Conservation (phyloP, 1,140 invertebrate species). For the Drosophila virilis region DNA sequence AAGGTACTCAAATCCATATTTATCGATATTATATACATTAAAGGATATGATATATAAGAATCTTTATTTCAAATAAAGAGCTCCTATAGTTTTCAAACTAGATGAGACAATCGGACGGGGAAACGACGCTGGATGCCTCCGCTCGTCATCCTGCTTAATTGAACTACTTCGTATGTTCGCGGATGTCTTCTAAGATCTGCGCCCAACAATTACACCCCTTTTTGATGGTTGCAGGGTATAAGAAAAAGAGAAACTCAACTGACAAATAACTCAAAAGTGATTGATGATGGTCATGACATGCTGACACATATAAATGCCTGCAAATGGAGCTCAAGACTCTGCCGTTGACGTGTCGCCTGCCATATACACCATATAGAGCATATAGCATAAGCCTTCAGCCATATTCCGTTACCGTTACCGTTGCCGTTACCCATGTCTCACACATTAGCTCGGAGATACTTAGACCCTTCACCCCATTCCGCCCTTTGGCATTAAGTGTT, state of each 20-base stretch:
- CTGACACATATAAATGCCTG: conserved; percentile 79
- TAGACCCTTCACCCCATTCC: conserved; percentile 2
- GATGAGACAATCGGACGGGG: too few relatives aligned
- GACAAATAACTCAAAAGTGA: conserved; percentile 81
- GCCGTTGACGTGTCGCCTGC: conserved; percentile 62
- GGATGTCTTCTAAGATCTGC: too few relatives aligned
- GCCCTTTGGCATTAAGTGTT: conserved; percentile 23
- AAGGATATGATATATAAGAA: too few relatives aligned
- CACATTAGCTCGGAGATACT: conserved; percentile 39
- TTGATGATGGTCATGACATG: conserved; percentile 76
- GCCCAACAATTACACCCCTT: too few relatives aligned
- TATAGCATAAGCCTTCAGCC: conserved; percentile 22
- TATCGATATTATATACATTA: too few relatives aligned
- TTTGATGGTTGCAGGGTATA: too few relatives aligned
- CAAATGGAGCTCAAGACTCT: conserved; percentile 73
- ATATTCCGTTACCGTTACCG: conserved; percentile 16
- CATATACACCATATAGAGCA: conserved; percentile 10
- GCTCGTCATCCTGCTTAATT: too few relatives aligned
- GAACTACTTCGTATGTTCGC: too few relatives aligned
- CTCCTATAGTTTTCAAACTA: too few relatives aligned
- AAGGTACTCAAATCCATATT: too few relatives aligned
- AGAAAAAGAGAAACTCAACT: conserved; percentile 42
- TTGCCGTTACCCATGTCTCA: conserved; percentile 21
- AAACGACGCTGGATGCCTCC: too few relatives aligned
- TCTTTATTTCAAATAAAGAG: too few relatives aligned